phyloP scores from a whole-genome alignment of 2,113 vertebrate genomes.

The Cettia cetti region DNA sequence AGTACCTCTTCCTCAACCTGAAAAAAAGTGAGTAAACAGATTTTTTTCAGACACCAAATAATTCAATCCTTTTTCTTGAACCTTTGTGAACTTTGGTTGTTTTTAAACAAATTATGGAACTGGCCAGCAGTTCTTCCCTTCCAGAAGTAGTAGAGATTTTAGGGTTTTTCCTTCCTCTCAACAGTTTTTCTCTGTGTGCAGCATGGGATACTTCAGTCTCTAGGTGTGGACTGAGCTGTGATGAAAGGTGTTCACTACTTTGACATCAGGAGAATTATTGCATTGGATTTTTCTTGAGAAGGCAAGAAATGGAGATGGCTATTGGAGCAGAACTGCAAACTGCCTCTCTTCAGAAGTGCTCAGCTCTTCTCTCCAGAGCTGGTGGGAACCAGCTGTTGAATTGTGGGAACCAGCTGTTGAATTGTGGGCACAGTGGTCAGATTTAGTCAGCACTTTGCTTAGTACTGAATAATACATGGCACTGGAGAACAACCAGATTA shows the following conservation, averaged over 20 bases:
- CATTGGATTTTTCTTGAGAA: not conserved
- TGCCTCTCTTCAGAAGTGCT: not conserved
- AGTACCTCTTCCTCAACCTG: not conserved
- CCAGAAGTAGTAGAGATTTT: not conserved
- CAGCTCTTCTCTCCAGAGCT: not conserved
- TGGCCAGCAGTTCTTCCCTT: not conserved
- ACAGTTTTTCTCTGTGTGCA: not conserved
- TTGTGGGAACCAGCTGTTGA: not conserved
- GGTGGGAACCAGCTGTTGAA: not conserved
- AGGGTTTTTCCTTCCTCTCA: not conserved
- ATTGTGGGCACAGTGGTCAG: accelerated
- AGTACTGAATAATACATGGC: not conserved
- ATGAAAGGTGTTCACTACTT: not conserved
- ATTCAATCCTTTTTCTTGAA: not conserved
- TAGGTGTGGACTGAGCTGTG: not conserved
- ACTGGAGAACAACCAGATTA: not conserved
- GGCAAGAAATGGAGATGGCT: not conserved
- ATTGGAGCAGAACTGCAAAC: not conserved
- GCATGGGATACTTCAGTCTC: not conserved
- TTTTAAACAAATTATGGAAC: not conserved
- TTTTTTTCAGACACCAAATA: not conserved
- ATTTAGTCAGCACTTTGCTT: not conserved
- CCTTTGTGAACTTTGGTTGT: not conserved
- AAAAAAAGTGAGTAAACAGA: not conserved
- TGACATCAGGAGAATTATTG: not conserved